Evolutionary conservation across 2,888 invertebrate genomes (phyloP).

Genomic region (Cephus spinipes): DNA sequence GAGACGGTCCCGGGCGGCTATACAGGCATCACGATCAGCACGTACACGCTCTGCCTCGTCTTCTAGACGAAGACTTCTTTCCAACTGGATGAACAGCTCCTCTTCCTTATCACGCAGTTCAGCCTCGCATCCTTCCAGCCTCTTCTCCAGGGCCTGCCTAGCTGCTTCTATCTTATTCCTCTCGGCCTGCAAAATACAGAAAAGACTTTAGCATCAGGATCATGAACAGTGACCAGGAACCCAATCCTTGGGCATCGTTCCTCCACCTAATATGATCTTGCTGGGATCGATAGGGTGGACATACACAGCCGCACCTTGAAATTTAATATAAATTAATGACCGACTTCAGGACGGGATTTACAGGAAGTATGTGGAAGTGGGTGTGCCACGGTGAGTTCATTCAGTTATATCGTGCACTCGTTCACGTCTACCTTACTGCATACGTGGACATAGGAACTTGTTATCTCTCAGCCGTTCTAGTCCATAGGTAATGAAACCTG

Average conservation of each 20-base stretch:
- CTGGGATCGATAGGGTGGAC: background rate
- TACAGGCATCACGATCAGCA: slow-evolving; percentile 52
- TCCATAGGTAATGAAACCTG: background rate
- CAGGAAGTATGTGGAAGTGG: slow-evolving; percentile 31
- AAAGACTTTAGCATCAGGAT: background rate
- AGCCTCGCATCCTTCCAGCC: slow-evolving; percentile 70
- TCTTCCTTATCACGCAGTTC: slow-evolving; percentile 73
- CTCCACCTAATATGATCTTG: background rate
- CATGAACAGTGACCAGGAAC: background rate
- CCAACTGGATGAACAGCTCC: slow-evolving; percentile 72
- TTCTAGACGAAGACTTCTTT: slow-evolving; percentile 71
- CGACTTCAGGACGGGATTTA: slow-evolving; percentile 21
- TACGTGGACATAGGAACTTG: background rate
- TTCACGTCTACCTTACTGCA: background rate
- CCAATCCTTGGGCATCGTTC: slow-evolving; percentile 2
- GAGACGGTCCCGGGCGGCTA: slow-evolving; percentile 53
- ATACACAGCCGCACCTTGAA: slow-evolving; percentile 29
- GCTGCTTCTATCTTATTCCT: slow-evolving; percentile 70
- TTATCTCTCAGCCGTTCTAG: background rate
- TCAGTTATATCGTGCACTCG: background rate
- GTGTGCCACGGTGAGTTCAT: slow-evolving; percentile 19
- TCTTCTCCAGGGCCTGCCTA: slow-evolving; percentile 68
- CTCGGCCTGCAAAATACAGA: slow-evolving; percentile 67
- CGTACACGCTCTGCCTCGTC: slow-evolving; percentile 64
- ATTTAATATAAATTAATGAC: slow-evolving; percentile 35